Base-by-base conservation (phyloP, 2,113 vertebrate species). In the Sapajus apella region DNA sequence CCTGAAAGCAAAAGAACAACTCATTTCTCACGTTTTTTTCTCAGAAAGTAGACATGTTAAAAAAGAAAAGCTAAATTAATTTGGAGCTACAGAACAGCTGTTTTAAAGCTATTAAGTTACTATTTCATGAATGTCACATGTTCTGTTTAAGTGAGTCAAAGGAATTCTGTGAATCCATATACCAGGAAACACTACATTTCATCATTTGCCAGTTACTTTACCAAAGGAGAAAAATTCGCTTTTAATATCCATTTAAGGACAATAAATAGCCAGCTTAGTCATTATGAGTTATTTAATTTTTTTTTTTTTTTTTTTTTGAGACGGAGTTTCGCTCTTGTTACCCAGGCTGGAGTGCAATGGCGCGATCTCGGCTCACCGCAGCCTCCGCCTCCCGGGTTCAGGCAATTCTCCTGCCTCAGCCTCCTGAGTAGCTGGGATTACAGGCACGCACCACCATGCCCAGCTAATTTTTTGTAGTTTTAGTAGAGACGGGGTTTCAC, bases 141-240 rank as follows among this genome's bases (percentile, higher is more conserved):
- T 35, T 89, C 23, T 86, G 35, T 86, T 75, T 64, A 94, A 50
- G 52, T 27, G 14, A 20, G 35, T 50, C 93, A 89, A 64, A 64
- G 40, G 43, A 90, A 79, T 86, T 86, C 70, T 87, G 7, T 75
- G 56, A 88, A 37, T 47, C 20, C 45, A 82, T 45, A 45, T 56
- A 52, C 37, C 37, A 68, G 11, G 35, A 84, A 85, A 64, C 23
- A 80, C 77, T 73, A 75, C 25, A 73, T 35, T 93, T 85, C 68
- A 58, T n/a, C 50, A 79, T 50, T 72, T 84, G 40, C 20, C 32
- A 80, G 32, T 58, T 96, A 84, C 17, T 55, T 87, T 58, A 70
- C 37, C 68, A 89, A 77, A 35, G 18, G 18, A 93, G 45, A 72
- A 95, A 95, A 81, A 75, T 45, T 87, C 11, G 40, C 88, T 91